Evolutionary conservation across 2,888 invertebrate species (phyloP).

Genomic region (Lasioglossum pauxillum): DNA sequence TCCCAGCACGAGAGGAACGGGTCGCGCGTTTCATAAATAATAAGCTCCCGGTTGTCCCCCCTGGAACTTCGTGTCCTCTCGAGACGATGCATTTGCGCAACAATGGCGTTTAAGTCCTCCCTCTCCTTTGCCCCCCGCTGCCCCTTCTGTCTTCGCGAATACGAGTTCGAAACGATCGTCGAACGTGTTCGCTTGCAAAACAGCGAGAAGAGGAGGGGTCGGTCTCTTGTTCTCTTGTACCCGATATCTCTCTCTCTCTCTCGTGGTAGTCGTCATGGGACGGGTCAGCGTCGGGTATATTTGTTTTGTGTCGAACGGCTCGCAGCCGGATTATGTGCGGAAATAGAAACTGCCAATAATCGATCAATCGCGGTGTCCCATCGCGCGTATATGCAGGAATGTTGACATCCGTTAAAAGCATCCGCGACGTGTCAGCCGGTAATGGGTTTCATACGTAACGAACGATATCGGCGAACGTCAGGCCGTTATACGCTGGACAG

Average conservation of each 20-base stretch:
- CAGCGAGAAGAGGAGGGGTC: not conserved
- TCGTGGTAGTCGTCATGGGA: not conserved
- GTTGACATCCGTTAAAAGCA: slow-evolving; percentile 65
- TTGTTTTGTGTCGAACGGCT: slow-evolving; percentile 44
- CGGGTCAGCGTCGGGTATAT: slow-evolving; percentile 24
- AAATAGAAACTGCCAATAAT: slow-evolving; percentile 67
- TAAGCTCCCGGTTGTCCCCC: not conserved
- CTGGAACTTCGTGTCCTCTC: not conserved
- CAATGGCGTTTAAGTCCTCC: not conserved
- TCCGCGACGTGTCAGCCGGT: slow-evolving; percentile 59
- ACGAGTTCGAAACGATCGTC: not conserved
- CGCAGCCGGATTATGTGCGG: slow-evolving; percentile 39
- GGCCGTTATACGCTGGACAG: not conserved
- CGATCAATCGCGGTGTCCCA: slow-evolving; percentile 49
- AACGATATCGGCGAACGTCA: slow-evolving; percentile 37
- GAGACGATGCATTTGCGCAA: slow-evolving; percentile 24
- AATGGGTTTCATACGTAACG: slow-evolving; percentile 63
- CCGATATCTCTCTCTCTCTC: not conserved
- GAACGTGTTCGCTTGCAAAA: slow-evolving; percentile 2
- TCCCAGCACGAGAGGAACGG: slow-evolving; percentile 15
- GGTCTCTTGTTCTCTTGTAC: not conserved
- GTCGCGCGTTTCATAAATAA: slow-evolving; percentile 37
- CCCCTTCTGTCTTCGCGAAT: not conserved
- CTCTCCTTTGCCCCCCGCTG: not conserved
- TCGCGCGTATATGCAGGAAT: slow-evolving; percentile 39